Base-by-base conservation (phyloP, 2,888 invertebrate genomes). In the Tortricodes alternella region DNA sequence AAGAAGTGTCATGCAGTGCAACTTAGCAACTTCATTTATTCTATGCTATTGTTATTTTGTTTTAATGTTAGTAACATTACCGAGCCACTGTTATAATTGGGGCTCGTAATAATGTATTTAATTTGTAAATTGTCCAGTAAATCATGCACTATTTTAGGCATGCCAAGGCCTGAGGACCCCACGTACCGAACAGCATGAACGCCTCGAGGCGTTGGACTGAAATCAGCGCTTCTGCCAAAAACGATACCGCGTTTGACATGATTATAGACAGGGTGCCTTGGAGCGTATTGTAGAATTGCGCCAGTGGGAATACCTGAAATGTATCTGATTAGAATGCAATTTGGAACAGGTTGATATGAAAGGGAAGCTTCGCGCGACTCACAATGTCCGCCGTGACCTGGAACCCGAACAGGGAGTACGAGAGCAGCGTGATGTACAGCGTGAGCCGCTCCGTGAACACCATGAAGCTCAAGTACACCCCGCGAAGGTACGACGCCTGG, bases 401-500 rank as follows among this genome's bases (percentile, higher is more conserved):
- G 67, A 93, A 92, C 0, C 95, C 96, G 65, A 94, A 83, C 2
- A 96, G 85, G 8, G 95, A 94, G 73, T 94, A 96, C 0, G 95
- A 92, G 41, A 96, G 90, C 50, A 98, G 92, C 2, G 96, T 96
- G 59, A 96, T 93, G 74, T 95, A 96, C 7, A 97, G 89, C 1
- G 97, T 95, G 44, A 97, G 92, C 62, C 98, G 94, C 73, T 97
- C 96, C 0, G 97, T 96, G 76, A 96, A 97, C 41, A 97, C 95
- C 89, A 95, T 94, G 74, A 94, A 91, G 70, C 92, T 94, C 79
- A 93, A 92, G 87, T 93, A 94, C 60, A 94, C 89, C 27, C 92
- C 95, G 60, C 92, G 92, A 59, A 94, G 86, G 76, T 94, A 94
- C 0, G 94, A 93, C 0, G 93, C 93, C 55, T 92, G 92, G 5